Evolutionary conservation across 2,113 vertebrate species (phyloP), one percentile per base, ranked within the genome.

Genomic region (Forbesichthys agassizii): DNA sequence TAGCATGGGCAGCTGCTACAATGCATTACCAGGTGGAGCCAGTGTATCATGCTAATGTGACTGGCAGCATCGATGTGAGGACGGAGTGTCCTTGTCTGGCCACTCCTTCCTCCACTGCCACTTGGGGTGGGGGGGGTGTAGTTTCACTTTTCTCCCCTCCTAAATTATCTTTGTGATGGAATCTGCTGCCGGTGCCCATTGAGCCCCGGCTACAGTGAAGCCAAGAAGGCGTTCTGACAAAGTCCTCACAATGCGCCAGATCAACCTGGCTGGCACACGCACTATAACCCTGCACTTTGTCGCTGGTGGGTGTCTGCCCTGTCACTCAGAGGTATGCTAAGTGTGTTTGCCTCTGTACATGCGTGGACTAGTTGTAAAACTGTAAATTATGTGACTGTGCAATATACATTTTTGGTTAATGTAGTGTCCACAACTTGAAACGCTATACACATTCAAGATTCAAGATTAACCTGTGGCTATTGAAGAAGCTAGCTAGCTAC

Each of bases 161-260:
- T 86, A 84, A 84, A 90, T 91, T 59, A 87, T 87, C 68, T 86
- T 84, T 86, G 88, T 90, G 84, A 85, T 80, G 64, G 77, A 86
- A 86, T 85, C 69, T 77, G 73, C 72, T 88, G 79, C 82, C 79
- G 83, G 60, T 47, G 36, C 52, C 69, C 73, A 27, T 27, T 27
- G 27, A 27, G 27, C 27, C 27, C 27, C 27, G 27, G 27, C 27
- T 27, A 27, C 27, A 27, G 27, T 27, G 27, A 80, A 79, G 68
- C 18, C 36, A 42, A 10, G 78, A 86, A 78, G 79, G 73, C 69
- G 82, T 82, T 87, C 85, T 68, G 69, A 48, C 57, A 11, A 36
- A 3, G 70, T 89, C 83, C 85, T 89, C 82, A 80, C 53, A 85
- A 81, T 79, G 52, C 66, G 71, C 42, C 75, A 61, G 61, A 64